A percentile compares a stretch with the other conserved stretches of the same genome.
Conservation (phyloP, 2,113 vertebrate species). For the Pluvialis apricaria region DNA sequence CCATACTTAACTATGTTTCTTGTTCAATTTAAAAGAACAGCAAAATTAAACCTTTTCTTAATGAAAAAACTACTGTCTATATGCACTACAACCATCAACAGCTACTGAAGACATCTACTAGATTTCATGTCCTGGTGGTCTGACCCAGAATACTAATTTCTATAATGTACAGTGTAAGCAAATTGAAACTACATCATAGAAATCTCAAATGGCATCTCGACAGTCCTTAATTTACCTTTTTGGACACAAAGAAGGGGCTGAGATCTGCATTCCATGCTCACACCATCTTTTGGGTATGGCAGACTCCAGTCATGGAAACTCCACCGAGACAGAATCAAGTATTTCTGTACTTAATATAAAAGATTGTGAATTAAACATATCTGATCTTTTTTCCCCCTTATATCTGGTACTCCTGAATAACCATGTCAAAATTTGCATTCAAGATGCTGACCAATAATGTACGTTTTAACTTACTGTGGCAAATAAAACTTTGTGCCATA, state of each 20-base stretch:
- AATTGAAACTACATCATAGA: background rate
- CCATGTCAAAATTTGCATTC: conserved; percentile 61
- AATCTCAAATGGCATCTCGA: background rate
- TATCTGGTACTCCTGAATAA: conserved; percentile 26
- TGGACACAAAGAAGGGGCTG: background rate
- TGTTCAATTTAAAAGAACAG: background rate
- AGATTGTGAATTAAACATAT: background rate
- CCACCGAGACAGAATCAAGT: background rate
- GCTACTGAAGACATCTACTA: background rate
- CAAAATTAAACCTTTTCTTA: background rate
- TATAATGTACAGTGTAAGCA: background rate
- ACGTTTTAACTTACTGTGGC: conserved; percentile 62
- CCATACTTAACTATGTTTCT: background rate
- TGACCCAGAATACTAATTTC: background rate
- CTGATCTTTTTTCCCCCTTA: background rate
- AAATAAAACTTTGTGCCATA: conserved; percentile 90
- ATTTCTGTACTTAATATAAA: background rate
- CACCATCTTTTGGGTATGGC: background rate
- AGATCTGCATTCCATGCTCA: background rate
- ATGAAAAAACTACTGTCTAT: background rate
- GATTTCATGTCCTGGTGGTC: background rate
- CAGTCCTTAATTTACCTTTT: background rate
- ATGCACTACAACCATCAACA: background rate
- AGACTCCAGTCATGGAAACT: background rate
- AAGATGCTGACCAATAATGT: conserved; percentile 69